phyloP scores from a whole-genome alignment of 2,888 invertebrate genomes.

The Watsonalla cultraria region DNA sequence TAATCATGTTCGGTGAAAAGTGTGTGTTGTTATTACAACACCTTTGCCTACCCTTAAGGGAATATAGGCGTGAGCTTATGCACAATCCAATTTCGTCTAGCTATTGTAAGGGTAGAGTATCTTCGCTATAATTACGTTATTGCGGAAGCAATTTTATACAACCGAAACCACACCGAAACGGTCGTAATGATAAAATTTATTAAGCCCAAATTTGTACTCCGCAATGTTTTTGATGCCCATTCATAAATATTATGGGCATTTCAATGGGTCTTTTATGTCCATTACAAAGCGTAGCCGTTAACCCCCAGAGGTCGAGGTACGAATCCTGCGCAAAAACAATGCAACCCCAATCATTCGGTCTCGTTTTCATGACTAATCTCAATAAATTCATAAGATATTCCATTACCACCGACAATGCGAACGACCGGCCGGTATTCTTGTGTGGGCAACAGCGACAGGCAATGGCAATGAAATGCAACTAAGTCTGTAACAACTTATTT shows the following conservation, averaged over 20 bases:
- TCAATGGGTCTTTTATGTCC: conserved; percentile 1
- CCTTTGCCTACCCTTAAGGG: no score
- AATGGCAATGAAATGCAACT: no score
- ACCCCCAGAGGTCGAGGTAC: not conserved
- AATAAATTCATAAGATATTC: conserved; percentile 5
- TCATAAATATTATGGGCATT: not conserved
- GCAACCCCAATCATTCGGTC: not conserved
- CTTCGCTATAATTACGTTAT: not conserved
- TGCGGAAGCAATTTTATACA: not conserved
- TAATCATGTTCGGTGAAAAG: no score
- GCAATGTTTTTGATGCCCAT: not conserved
- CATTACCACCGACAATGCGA: conserved; percentile 5
- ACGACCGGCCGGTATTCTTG: not conserved
- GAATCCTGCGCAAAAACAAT: not conserved
- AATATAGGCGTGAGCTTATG: no score
- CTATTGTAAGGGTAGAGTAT: no score
- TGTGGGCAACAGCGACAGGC: not conserved
- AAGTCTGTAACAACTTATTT: no score
- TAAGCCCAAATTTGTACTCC: not conserved
- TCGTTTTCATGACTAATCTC: conserved; percentile 3
- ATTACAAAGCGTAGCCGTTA: not conserved
- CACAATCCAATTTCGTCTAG: no score
- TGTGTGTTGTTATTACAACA: no score
- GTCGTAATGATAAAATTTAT: not conserved
- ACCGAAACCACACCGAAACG: not conserved